Base-by-base conservation (phyloP, 2,888 invertebrate species). In the Ommatoiulus sabulosus region DNA sequence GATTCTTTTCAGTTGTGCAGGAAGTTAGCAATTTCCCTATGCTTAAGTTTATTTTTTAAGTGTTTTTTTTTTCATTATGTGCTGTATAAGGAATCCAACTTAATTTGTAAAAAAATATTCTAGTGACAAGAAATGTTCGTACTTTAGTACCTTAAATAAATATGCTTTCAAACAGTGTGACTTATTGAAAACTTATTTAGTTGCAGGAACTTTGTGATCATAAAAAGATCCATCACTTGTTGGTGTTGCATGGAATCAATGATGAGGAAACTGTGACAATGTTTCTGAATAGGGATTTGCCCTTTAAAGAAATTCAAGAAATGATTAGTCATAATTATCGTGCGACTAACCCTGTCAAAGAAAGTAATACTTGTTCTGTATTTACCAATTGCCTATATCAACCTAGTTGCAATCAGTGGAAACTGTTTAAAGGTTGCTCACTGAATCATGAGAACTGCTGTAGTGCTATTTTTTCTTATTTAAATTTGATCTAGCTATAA, bases 141-240 rank as follows among this genome's bases (percentile, higher is more conserved):
- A 10, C 12, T 46, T 46, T 46, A 46, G 7, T 57, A n/a, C 17
- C 57, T n/a, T 3, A n/a, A 57, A 52, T 10, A 52, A 52, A 15
- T 52, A 52, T 52, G 10, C 3, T 52, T 12, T 15, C 57, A 57
- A 57, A 57, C n/a, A 57, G n/a, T n/a, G 35, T 7, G 10, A 15
- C 24, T 80, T 12, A 80, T 80, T 20, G 72, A 24, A 72, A n/a
- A 24, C 24, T 24, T 80, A 80, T 63, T 10, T 80, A 87, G 87
- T 87, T 87, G 80, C 63, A 87, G 87, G 87, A 87, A 87, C 44
- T 87, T 43, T 17, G 44, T 87, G 72, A 72, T 72, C 87, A 44
- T 15, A 87, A 87, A 44, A 87, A 63, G 24, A 87, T 87, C n/a
- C 63, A 87, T 10, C 52, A 44, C 20, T 72, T 87, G n/a, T n/a